Evolutionary conservation across 2,888 invertebrate genomes (phyloP).

Genomic region (Argynnis bischoffii): DNA sequence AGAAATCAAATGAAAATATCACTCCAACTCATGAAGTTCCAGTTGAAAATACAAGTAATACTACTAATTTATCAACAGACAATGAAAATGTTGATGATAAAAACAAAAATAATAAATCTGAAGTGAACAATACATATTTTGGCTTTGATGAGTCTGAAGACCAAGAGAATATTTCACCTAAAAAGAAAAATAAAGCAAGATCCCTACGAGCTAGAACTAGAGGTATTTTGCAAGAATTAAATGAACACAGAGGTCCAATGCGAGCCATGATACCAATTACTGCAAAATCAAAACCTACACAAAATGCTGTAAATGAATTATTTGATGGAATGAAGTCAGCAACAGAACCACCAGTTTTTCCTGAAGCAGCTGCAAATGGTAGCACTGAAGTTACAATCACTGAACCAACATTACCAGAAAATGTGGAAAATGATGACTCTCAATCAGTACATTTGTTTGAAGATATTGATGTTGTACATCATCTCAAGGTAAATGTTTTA

Average conservation of each 20-base stretch:
- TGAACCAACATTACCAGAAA: slow-evolving; percentile 40
- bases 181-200: slow-evolving; percentile 51
- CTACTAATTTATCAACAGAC: slow-evolving; percentile 28
- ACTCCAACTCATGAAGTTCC: slow-evolving; percentile 28
- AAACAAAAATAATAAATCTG: slow-evolving; percentile 40
- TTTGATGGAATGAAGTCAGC: slow-evolving; percentile 61
- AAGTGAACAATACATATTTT: slow-evolving; percentile 60
- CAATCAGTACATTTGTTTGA: slow-evolving; percentile 74
- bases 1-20: slow-evolving; percentile 24
- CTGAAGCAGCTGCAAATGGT: slow-evolving; percentile 43
- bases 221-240: slow-evolving; percentile 62
- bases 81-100: slow-evolving; percentile 17
- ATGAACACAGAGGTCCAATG: slow-evolving; percentile 55
- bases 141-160: slow-evolving; percentile 76
- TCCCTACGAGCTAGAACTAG: slow-evolving; percentile 54
- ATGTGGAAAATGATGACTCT: slow-evolving; percentile 52
- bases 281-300: slow-evolving; percentile 52
- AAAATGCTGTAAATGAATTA: slow-evolving; percentile 56
- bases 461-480: slow-evolving; percentile 71
- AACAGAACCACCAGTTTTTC: slow-evolving; percentile 57
- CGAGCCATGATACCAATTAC: slow-evolving; percentile 56
- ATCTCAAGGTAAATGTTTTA: slow-evolving; percentile 60
- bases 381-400: slow-evolving; percentile 46
- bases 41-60: slow-evolving; percentile 39
- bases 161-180: slow-evolving; percentile 69